A percentile compares a stretch with the other conserved stretches of the same genome.
phyloP scores from a whole-genome alignment of 2,113 vertebrate genomes.

The Gasterosteus nipponicus region DNA sequence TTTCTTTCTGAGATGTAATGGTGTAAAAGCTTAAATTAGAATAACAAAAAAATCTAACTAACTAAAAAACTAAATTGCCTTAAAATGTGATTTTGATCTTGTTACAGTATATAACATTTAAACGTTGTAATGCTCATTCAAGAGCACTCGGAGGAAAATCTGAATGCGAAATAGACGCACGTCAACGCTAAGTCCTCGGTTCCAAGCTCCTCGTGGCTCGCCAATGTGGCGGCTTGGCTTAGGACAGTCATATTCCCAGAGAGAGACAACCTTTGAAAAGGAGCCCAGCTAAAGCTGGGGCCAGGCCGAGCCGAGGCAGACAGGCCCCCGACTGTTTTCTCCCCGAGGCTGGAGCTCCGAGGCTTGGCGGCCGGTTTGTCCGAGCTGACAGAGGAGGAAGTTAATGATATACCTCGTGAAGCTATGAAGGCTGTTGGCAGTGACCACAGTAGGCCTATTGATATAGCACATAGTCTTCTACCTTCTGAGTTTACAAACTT shows the following conservation, averaged over 20 bases:
- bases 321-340: constrained; percentile 57
- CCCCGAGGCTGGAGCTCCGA: constrained; percentile 7
- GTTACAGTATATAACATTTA: not conserved
- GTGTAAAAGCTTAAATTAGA: too few relatives aligned
- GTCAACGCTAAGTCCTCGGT: constrained; percentile 19
- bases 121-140: not conserved
- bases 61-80: too few relatives aligned
- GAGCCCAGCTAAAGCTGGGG: constrained; percentile 18
- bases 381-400: constrained; percentile 45
- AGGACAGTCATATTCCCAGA: constrained; percentile 17
- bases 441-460: constrained; percentile 4
- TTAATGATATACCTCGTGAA: constrained; percentile 28
- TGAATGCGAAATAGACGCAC: constrained; percentile 16
- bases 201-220: not conserved
- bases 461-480: constrained; percentile 1
- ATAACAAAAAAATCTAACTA: not conserved
- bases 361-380: constrained; percentile 49
- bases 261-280: constrained; percentile 58
- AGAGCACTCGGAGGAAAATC: not conserved
- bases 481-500: not conserved
- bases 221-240: constrained; percentile 24
- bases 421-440: constrained; percentile 27
- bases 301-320: constrained; percentile 37
- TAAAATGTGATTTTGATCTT: too few relatives aligned
- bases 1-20: too few relatives aligned